These are phyloP conservation scores for Meleagris gallopavo DNA, from an alignment of 2,113 vertebrate species.

Conservation along the genomic window DNA sequence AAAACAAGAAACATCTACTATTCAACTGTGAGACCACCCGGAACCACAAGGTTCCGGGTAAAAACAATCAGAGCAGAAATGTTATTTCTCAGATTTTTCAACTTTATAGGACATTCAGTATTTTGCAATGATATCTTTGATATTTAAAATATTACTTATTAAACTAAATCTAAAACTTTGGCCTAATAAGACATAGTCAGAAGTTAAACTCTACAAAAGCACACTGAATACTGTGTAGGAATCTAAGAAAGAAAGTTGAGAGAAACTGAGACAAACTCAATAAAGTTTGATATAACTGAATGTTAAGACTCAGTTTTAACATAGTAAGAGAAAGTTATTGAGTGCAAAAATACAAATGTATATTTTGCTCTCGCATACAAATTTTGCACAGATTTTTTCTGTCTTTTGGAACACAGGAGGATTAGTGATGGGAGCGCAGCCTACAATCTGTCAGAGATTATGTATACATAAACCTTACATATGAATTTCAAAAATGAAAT, in stretches of 20 bases:
- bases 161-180: background rate
- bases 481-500: slow-evolving; percentile 31
- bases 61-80: background rate
- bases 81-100: background rate
- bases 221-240: background rate
- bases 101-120: background rate
- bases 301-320: background rate
- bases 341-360: background rate
- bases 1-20: background rate
- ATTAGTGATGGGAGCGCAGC: slow-evolving; percentile 1
- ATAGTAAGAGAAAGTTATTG: background rate
- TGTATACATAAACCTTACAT: background rate
- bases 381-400: background rate
- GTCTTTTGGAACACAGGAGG: background rate
- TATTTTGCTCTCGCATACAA: background rate
- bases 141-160: background rate
- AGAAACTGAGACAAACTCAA: background rate
- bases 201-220: background rate
- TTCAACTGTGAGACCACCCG: background rate
- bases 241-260: background rate
- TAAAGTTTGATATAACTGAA: background rate
- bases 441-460: slow-evolving; percentile 9
- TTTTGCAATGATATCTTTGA: background rate
- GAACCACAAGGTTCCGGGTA: background rate
- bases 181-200: background rate